phyloP scores from a whole-genome alignment of 2,113 vertebrate genomes.

The Polypterus bichir region DNA sequence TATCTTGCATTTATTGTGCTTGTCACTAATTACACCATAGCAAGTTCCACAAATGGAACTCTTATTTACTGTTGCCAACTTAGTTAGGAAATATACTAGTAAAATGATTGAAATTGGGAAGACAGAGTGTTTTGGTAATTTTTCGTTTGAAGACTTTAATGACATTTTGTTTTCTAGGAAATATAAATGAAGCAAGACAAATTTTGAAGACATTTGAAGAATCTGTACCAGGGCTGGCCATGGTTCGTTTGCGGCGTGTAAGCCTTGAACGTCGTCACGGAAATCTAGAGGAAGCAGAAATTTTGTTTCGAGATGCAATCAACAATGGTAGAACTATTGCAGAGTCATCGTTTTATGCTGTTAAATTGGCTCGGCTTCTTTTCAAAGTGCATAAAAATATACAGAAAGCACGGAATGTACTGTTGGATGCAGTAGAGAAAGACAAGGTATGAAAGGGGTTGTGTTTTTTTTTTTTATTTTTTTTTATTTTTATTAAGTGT shows the following conservation, averaged over 20 bases:
- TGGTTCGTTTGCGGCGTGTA: constrained; percentile 85
- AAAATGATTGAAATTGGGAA: too few species aligned
- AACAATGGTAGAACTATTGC: constrained; percentile 59
- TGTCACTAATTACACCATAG: too few species aligned
- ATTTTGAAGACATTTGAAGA: constrained; percentile 78
- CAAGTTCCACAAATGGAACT: too few species aligned
- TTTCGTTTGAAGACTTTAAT: constrained; percentile 18
- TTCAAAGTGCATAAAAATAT: constrained; percentile 83
- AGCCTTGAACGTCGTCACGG: constrained; percentile 88
- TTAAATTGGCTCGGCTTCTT: constrained; percentile 80
- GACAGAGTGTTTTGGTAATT: constrained; percentile 11
- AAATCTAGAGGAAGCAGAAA: constrained; percentile 79
- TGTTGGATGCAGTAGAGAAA: constrained; percentile 82
- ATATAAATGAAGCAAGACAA: constrained; percentile 75
- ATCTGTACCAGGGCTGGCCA: constrained; percentile 69
- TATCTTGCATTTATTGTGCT: too few species aligned
- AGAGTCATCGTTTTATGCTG: constrained; percentile 80
- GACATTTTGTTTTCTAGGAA: constrained; percentile 43
- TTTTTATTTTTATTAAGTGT: too few species aligned
- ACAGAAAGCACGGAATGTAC: constrained; percentile 78
- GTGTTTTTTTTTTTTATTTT: too few species aligned
- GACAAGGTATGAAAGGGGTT: constrained; percentile 62
- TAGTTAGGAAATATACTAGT: too few species aligned
- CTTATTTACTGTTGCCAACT: too few species aligned
- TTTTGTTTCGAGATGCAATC: constrained; percentile 76